phyloP scores from a whole-genome alignment of 64 coral and sea anemone species.

The Acropora yongei region DNA sequence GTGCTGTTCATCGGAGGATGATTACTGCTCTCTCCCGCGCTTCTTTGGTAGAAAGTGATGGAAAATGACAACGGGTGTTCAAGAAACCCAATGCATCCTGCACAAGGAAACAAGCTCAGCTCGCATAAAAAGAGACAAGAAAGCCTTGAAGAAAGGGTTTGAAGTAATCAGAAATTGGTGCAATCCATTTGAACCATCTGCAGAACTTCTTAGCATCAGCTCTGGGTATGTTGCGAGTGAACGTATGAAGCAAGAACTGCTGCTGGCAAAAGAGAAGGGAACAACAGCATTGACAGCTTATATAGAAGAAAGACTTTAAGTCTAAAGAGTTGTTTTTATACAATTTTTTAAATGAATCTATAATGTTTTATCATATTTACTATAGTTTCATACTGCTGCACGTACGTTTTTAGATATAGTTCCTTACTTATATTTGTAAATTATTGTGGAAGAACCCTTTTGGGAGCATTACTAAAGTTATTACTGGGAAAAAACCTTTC shows the following conservation, averaged over 20 bases:
- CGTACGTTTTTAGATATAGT: no score
- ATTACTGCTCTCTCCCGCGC: constrained; percentile 33
- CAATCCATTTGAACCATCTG: not conserved
- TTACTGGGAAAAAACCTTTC: constrained; percentile 2
- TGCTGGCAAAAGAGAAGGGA: constrained; percentile 49
- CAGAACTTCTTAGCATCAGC: constrained; percentile 51
- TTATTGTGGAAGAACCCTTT: no score
- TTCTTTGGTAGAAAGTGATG: constrained; percentile 44
- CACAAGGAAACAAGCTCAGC: constrained; percentile 26
- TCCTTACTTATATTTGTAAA: no score
- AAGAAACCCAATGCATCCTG: constrained; percentile 2
- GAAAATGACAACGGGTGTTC: constrained; percentile 27
- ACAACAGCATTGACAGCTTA: constrained; percentile 31
- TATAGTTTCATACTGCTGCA: no score
- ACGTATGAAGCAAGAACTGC: constrained; percentile 12
- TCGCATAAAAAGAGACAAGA: not conserved
- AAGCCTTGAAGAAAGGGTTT: not conserved
- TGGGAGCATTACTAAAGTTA: no score
- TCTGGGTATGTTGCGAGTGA: constrained; percentile 51
- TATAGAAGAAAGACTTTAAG: constrained; percentile 18
- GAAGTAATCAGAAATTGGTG: not conserved
- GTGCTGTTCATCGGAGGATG: constrained; percentile 54
- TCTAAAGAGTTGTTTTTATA: no score
- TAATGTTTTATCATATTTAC: no score
- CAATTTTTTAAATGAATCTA: no score